phyloP scores from a whole-genome alignment of 2,113 vertebrate genomes.

The Tautogolabrus adspersus region DNA sequence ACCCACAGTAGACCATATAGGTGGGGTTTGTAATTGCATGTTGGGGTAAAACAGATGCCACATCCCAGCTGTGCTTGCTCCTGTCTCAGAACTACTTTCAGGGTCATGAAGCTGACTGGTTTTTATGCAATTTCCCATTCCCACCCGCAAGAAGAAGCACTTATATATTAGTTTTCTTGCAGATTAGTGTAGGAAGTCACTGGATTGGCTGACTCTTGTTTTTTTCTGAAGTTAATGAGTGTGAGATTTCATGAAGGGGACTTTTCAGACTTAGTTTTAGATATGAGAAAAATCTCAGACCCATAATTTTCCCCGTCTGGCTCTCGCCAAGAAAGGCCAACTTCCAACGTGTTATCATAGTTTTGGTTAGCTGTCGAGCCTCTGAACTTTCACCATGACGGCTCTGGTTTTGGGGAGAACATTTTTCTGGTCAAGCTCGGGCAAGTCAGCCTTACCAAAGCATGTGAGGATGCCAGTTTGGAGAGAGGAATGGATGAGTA shows the following conservation, averaged over 20 bases:
- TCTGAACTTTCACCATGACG: not conserved
- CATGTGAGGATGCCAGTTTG: conserved; percentile 3
- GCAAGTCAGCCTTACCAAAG: not conserved
- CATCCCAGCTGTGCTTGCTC: conserved; percentile 33
- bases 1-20: not conserved
- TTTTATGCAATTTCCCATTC: not conserved
- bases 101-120: conserved; percentile 5
- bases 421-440: conserved; percentile 32
- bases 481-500: conserved; percentile 44
- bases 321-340: not conserved
- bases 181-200: not conserved
- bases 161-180: not conserved
- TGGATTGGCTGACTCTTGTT: not conserved
- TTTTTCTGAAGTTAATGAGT: not conserved
- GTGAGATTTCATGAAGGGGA: too few species aligned
- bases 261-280: not conserved
- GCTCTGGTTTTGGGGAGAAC: not conserved
- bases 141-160: not conserved
- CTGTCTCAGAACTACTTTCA: not conserved
- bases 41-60: conserved; percentile 48
- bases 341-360: conserved; percentile 20
- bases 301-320: conserved; percentile 31
- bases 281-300: conserved; percentile 14
- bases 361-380: conserved; percentile 14
- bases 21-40: conserved; percentile 37